phyloP scores from a whole-genome alignment of 2,797 vertebrate species.

The Emys orbicularis region DNA sequence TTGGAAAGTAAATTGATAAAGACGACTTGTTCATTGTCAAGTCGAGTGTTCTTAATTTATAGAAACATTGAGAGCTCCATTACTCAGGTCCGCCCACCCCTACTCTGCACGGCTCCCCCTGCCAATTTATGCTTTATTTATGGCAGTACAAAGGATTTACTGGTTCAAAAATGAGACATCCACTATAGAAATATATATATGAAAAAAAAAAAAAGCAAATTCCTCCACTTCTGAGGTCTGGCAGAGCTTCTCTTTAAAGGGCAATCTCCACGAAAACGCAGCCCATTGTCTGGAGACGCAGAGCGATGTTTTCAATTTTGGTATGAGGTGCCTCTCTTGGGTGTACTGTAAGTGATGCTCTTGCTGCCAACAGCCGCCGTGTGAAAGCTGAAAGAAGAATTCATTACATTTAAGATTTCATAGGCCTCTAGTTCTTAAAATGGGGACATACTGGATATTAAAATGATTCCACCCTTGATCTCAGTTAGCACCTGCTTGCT shows the following conservation, averaged over 20 bases:
- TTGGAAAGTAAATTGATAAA: slow-evolving; percentile 76
- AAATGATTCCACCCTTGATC: neutral
- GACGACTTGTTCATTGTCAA: slow-evolving; percentile 70
- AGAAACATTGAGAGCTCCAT: slow-evolving; percentile 63
- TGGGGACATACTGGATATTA: neutral
- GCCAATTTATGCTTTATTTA: slow-evolving; percentile 71
- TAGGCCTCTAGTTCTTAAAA: neutral
- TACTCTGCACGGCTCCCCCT: slow-evolving; percentile 16
- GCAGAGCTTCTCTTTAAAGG: slow-evolving; percentile 19
- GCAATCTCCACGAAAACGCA: neutral
- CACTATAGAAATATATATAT: neutral
- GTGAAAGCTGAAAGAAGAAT: slow-evolving; percentile 12
- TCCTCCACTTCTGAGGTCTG: slow-evolving; percentile 42
- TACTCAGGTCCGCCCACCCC: slow-evolving; percentile 48
- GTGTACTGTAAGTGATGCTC: neutral
- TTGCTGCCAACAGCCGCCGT: neutral
- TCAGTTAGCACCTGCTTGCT: neutral
- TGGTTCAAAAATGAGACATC: slow-evolving; percentile 52
- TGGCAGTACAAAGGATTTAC: slow-evolving; percentile 51
- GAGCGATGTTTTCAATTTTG: neutral
- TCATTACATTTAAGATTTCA: neutral
- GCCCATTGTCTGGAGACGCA: neutral
- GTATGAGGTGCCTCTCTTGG: neutral
- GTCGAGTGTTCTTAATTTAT: slow-evolving; percentile 76
- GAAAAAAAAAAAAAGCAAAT: slow-evolving; percentile 32